These are phyloP conservation scores for Andrena hattorfiana DNA, from an alignment of 2,888 invertebrate genomes.

Conservation along the genomic window DNA sequence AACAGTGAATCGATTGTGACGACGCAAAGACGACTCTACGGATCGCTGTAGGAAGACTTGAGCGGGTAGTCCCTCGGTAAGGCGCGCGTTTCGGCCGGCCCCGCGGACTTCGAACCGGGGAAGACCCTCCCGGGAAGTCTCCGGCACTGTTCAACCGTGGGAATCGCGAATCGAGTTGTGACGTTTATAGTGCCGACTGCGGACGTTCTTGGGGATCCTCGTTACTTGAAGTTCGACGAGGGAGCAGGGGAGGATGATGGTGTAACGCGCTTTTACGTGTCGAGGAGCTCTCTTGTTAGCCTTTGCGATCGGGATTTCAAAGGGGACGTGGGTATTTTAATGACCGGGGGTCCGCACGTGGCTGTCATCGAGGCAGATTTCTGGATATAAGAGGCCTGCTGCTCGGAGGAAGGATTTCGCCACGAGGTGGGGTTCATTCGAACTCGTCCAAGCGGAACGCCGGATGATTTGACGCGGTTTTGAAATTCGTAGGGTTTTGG, in stretches of 20 bases:
- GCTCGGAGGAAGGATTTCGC: background rate
- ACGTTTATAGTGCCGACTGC: background rate
- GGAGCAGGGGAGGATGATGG: background rate
- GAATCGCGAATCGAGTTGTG: slow-evolving; percentile 40
- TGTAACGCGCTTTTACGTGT: background rate
- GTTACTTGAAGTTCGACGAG: no score
- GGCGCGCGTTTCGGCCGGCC: slow-evolving; percentile 1
- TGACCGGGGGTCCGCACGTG: background rate
- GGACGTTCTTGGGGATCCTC: background rate
- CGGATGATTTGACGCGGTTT: background rate
- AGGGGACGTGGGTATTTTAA: slow-evolving; percentile 1
- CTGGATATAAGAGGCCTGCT: no score
- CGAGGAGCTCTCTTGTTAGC: background rate
- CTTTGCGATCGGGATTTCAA: background rate
- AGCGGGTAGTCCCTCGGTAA: background rate
- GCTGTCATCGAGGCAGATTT: background rate
- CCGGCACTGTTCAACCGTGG: slow-evolving; percentile 7
- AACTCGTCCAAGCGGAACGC: background rate
- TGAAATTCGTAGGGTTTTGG: background rate
- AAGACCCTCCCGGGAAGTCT: background rate
- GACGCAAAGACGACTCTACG: no score
- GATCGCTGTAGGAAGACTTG: background rate
- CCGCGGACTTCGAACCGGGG: background rate
- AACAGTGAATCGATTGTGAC: slow-evolving; percentile 46
- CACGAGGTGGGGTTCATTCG: background rate